Evolutionary conservation across 2,113 vertebrate genomes (phyloP).

Genomic region (Nycticorax nycticorax): DNA sequence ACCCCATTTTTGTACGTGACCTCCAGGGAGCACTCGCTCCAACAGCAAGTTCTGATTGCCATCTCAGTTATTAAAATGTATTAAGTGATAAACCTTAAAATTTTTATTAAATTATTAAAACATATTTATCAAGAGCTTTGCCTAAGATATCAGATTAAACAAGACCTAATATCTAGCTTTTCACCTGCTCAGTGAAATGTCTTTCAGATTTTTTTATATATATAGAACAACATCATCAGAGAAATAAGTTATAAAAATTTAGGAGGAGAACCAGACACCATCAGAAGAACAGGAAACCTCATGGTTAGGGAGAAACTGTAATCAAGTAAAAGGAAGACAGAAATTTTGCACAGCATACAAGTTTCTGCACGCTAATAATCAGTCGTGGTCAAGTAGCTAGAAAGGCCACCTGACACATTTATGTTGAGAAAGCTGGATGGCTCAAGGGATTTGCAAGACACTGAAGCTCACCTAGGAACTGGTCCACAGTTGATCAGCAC

Average conservation of each 20-base stretch:
- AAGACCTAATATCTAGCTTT: neutral
- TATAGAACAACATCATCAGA: neutral
- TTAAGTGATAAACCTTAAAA: neutral
- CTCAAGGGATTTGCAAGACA: neutral
- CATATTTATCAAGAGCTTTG: neutral
- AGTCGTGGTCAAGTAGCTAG: neutral
- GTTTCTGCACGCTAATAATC: neutral
- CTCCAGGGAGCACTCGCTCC: neutral
- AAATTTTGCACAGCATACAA: neutral
- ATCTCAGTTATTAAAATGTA: neutral
- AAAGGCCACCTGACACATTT: neutral
- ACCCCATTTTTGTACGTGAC: neutral
- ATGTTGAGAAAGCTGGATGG: neutral
- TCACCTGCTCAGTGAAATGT: neutral
- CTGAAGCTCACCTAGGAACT: neutral
- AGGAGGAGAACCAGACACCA: neutral
- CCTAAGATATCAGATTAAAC: neutral
- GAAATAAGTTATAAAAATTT: neutral
- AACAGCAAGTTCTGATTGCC: neutral
- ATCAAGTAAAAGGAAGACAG: neutral
- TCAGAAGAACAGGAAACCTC: neutral
- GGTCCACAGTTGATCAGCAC: neutral
- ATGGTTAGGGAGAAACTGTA: neutral
- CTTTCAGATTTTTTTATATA: neutral
- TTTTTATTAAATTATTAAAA: neutral